Conservation (phyloP, 2,888 invertebrate genomes). For the Machimus atricapillus region DNA sequence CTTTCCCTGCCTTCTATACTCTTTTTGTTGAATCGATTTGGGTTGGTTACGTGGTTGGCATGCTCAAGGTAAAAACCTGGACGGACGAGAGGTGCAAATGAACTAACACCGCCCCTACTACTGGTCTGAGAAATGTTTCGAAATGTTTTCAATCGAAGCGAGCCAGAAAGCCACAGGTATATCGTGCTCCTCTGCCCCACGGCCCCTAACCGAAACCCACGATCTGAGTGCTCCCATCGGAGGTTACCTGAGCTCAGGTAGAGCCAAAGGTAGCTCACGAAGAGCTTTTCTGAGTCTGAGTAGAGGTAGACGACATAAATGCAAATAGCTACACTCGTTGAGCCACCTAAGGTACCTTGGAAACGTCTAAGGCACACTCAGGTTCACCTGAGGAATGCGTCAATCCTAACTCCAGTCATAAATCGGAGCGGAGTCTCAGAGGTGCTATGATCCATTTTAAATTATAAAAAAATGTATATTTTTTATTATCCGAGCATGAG, state of each 20-base stretch:
- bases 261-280: background rate
- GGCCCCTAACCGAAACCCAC: background rate
- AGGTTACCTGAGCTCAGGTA: background rate
- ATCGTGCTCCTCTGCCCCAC: background rate
- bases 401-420: background rate
- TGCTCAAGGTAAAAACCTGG: conserved; percentile 16
- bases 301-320: background rate
- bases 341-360: background rate
- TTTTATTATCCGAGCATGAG: background rate
- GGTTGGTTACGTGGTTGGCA: conserved; percentile 32
- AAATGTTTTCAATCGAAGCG: conserved; percentile 31
- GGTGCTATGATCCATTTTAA: background rate
- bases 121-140: conserved; percentile 31
- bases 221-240: background rate
- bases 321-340: background rate
- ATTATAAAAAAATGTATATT: background rate
- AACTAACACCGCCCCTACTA: conserved; percentile 37
- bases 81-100: conserved; percentile 39
- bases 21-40: conserved; percentile 5
- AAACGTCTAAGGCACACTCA: background rate
- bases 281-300: background rate
- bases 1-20: background rate
- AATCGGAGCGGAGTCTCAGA: background rate
- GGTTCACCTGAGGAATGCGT: background rate
- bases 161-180: background rate